These are phyloP conservation scores for Hycleus phaleratus DNA, from an alignment of 1,140 invertebrate species.

Conservation along the genomic window DNA sequence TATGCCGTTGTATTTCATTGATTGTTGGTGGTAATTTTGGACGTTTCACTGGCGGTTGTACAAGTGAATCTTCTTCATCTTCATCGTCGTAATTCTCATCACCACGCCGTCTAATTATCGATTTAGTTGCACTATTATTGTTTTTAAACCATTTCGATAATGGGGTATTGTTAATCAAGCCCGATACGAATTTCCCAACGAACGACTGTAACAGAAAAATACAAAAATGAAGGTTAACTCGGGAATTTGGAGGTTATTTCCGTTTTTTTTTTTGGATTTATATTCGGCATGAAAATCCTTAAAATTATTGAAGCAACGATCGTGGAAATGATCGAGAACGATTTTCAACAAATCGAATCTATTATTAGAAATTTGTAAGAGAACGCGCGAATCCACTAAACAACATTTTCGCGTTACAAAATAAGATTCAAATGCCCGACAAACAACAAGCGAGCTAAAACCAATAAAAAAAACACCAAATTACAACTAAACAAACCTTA, in stretches of 20 bases:
- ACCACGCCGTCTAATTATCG: conserved; percentile 35
- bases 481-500: conserved; percentile 22
- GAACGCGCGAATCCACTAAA: conserved; percentile 29
- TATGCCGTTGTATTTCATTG: conserved; percentile 19
- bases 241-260: conserved; percentile 5
- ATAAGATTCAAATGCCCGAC: no score
- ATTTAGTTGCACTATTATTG: conserved; percentile 34
- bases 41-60: conserved; percentile 44
- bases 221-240: conserved; percentile 10
- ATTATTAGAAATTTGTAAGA: conserved; percentile 24
- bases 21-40: conserved; percentile 34
- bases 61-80: conserved; percentile 31
- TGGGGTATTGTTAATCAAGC: conserved; percentile 41
- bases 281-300: neutral
- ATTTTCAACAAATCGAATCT: conserved; percentile 5
- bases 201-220: conserved; percentile 43
- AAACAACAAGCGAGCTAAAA: conserved; percentile 1
- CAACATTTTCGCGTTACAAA: no score
- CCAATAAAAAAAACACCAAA: conserved; percentile 6
- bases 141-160: conserved; percentile 46
- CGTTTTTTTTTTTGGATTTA: neutral
- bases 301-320: neutral
- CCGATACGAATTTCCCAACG: conserved; percentile 45
- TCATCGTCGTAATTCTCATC: conserved; percentile 41
- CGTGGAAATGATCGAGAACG: neutral